Percentiles rank a stretch among this genome's conserved stretches.
Evolutionary conservation across 2,113 vertebrate genomes (phyloP).

Genomic region (Melanerpes formicivorus): DNA sequence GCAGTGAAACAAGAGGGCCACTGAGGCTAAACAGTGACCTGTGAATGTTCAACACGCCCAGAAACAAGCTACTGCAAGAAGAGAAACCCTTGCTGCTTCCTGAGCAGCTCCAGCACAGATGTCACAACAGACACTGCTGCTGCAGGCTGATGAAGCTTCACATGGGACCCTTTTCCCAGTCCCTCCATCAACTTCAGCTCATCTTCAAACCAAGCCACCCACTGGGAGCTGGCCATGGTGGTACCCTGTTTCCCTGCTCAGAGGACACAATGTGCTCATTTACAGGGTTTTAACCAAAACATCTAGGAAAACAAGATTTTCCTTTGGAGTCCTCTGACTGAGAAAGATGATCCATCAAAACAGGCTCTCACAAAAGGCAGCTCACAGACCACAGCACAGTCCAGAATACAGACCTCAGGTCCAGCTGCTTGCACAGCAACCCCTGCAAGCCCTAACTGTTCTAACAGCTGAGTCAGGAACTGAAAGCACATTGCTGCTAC

Average conservation of each 20-base stretch:
- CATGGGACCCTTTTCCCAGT: background rate
- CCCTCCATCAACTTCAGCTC: background rate
- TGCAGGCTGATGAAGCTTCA: background rate
- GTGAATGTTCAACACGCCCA: fast-evolving
- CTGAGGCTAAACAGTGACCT: background rate
- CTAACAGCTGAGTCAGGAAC: background rate
- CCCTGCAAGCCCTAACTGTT: background rate
- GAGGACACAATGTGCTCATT: background rate
- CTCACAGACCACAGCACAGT: background rate
- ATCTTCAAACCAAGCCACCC: background rate
- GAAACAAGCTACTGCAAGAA: background rate
- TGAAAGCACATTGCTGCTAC: background rate
- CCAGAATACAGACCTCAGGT: no score
- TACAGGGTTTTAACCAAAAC: background rate
- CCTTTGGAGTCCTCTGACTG: background rate
- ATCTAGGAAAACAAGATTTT: background rate
- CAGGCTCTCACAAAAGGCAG: background rate
- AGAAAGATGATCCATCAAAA: background rate
- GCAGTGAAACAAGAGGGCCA: no score
- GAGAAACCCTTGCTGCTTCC: background rate
- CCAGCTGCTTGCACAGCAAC: background rate
- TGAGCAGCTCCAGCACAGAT: background rate
- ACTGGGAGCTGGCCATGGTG: fast-evolving
- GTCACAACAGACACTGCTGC: background rate
- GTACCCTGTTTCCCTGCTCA: background rate